phyloP scores from a whole-genome alignment of 2,797 vertebrate genomes.

The Eulemur mongoz region DNA sequence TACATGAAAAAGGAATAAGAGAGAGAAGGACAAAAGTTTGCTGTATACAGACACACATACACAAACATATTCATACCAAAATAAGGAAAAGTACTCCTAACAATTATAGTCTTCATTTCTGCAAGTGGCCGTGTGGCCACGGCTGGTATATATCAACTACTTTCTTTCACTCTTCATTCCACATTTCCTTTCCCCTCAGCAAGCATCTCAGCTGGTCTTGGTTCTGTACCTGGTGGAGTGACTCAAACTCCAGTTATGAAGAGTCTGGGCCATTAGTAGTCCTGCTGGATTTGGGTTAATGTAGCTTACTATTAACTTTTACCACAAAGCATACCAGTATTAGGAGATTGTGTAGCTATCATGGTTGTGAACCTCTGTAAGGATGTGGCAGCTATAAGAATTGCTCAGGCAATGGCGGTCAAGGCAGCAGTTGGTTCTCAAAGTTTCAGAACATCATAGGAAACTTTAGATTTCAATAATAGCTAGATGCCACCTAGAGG shows the following conservation, averaged over 20 bases:
- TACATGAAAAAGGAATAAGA: not conserved
- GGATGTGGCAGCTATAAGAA: not conserved
- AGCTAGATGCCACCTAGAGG: constrained; percentile 41
- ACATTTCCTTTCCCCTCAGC: not conserved
- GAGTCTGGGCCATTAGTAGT: not conserved
- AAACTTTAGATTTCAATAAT: constrained; percentile 21
- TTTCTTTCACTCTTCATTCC: not conserved
- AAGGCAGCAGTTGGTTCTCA: not conserved
- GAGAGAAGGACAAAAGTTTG: not conserved
- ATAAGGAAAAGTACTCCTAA: not conserved
- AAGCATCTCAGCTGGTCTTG: not conserved
- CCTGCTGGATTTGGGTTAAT: not conserved
- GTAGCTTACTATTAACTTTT: not conserved
- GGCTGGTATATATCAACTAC: not conserved
- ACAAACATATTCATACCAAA: not conserved
- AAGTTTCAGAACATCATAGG: not conserved
- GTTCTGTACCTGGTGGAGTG: not conserved
- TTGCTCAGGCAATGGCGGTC: not conserved
- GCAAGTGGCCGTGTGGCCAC: not conserved
- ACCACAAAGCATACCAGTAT: not conserved
- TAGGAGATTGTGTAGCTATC: not conserved
- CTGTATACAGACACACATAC: not conserved
- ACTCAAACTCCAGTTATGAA: not conserved
- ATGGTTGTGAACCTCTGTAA: not conserved
- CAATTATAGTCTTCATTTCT: not conserved